Evolutionary conservation across 2,888 invertebrate genomes (phyloP).

Genomic region (Clusia tigrina): DNA sequence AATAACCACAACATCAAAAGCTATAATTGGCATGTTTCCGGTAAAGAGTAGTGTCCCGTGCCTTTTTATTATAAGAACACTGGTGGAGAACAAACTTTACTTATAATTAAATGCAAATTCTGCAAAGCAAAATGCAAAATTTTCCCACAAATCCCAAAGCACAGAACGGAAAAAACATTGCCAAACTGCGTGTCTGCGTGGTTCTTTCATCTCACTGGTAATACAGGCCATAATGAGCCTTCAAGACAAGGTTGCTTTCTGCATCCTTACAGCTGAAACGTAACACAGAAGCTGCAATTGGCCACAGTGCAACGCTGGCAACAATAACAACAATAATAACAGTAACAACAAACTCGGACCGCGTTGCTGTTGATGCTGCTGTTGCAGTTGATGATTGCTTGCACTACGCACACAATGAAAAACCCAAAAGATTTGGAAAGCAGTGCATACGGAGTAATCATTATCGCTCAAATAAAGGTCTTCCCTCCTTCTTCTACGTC

Average conservation of each 20-base stretch:
- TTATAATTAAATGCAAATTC: constrained; percentile 2
- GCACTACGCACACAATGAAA: no score
- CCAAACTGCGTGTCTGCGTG: neutral
- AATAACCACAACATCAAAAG: neutral
- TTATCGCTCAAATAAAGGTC: constrained; percentile 23
- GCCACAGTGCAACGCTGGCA: constrained; percentile 51
- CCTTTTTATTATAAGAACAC: no score
- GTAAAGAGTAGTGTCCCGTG: no score
- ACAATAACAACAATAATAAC: constrained; percentile 27
- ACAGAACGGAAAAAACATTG: no score
- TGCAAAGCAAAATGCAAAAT: neutral
- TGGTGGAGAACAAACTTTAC: neutral
- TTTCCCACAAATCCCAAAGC: neutral
- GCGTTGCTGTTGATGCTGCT: no score
- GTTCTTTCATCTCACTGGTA: constrained; percentile 32
- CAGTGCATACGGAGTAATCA: constrained; percentile 25
- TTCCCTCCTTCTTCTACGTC: neutral
- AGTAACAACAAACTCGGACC: no score
- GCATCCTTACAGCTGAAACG: constrained; percentile 36
- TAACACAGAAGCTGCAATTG: constrained; percentile 53
- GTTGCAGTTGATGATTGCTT: no score
- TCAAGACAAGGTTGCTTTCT: neutral
- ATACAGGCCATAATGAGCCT: constrained; percentile 35
- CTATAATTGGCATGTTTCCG: neutral
- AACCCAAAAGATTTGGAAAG: constrained; percentile 6